Base-by-base conservation (phyloP, 2,797 vertebrate genomes). In the Esox lucius region DNA sequence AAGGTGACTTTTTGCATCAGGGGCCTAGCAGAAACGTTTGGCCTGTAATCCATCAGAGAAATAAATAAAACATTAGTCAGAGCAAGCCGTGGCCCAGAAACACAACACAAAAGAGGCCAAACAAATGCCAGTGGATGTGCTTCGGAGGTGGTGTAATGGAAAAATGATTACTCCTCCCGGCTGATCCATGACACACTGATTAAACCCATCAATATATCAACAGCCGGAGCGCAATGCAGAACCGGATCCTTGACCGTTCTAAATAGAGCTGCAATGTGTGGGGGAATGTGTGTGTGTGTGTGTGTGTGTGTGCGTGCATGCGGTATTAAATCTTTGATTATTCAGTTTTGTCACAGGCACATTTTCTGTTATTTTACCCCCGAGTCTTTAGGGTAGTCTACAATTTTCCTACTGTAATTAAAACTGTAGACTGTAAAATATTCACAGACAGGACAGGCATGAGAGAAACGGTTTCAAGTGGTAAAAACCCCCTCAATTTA, bases 31-130 rank as follows among this genome's bases (percentile, higher is more conserved):
- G 76, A 80, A 76, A 79, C 66, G 33, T 65, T 66, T 46, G 67
- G 53, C 75, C 70, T 80, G 69, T 72, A 86, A 84, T 84, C 78
- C 74, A 84, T 82, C 80, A 84, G 68, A 51, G 76, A 73, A 80
- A 82, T 78, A 77, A 75, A 81, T 78, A 75, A 80, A 75, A 75
- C 77, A 77, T 75, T 72, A 79, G 65, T 72, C 39, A 61, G 51
- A 73, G 59, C 28, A 48, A 78, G 46, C 64, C 74, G 48, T 49
- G 61, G 56, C 35, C 24, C 46, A 46, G 24, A 67, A 66, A 48
- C 49, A 68, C 75, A 61, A 69, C 62, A 67, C 61, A 56, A 73
- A 71, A 75, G 59, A 61, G 73, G 76, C 78, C 74, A 65, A 74
- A 67, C 75, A 83, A 82, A 83, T 81, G 67, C 46, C 66, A 78